phyloP scores from a whole-genome alignment of 2,797 vertebrate species.

The Neosilurus hyrtlii region DNA sequence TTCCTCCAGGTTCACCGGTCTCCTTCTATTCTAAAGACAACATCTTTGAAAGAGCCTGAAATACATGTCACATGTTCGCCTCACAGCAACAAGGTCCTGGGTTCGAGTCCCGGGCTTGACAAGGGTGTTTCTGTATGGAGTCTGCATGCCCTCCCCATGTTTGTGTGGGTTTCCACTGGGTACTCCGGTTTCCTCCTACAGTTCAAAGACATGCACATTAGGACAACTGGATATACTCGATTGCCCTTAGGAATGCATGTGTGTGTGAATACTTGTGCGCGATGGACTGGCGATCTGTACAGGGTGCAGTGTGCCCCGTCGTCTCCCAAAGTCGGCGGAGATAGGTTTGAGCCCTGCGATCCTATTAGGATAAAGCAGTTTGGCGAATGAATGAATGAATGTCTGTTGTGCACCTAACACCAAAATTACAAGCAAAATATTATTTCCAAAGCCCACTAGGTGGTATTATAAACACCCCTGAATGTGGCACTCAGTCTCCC shows the following conservation, averaged over 20 bases:
- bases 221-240: too few relatives aligned
- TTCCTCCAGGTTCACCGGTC: neutral
- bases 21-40: too few relatives aligned
- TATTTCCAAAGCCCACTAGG: too few relatives aligned
- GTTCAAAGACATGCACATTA: neutral
- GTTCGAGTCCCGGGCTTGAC: too few relatives aligned
- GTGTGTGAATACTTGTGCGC: neutral
- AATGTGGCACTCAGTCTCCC: neutral
- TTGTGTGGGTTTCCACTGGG: neutral
- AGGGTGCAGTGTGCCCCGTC: neutral
- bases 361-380: neutral
- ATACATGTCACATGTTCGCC: too few relatives aligned
- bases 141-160: neutral
- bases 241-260: neutral
- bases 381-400: neutral
- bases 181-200: neutral
- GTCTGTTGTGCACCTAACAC: too few relatives aligned
- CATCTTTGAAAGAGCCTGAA: too few relatives aligned
- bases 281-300: neutral
- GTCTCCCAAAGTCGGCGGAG: too few relatives aligned
- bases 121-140: too few relatives aligned
- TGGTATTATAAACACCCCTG: neutral
- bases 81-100: too few relatives aligned
- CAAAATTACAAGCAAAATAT: too few relatives aligned
- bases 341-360: neutral